Conservation (phyloP, 92 coral and sea anemone species). For the Ricordea florida region DNA sequence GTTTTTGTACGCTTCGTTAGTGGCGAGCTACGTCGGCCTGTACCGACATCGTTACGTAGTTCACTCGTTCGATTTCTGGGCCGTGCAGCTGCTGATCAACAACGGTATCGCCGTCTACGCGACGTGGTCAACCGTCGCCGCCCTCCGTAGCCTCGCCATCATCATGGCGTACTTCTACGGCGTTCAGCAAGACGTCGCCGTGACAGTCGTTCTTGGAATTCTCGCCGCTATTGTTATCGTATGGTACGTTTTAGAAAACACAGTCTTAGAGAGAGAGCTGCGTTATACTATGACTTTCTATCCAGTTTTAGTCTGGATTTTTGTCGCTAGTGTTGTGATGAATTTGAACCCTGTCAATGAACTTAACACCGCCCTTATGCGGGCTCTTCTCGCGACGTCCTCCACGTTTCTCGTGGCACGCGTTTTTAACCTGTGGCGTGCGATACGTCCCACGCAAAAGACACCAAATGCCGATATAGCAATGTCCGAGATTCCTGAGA, state of each 20-base stretch:
- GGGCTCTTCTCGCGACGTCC: slow-evolving; percentile 21
- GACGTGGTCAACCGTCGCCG: slow-evolving; percentile 64
- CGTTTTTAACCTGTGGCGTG: slow-evolving; percentile 4
- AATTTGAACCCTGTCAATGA: slow-evolving; percentile 24
- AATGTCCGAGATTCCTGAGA: neutral
- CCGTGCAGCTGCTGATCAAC: slow-evolving; percentile 51
- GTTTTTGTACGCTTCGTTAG: slow-evolving; percentile 50
- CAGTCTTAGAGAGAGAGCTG: slow-evolving; percentile 30
- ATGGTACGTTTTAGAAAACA: slow-evolving; percentile 74
- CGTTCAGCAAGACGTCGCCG: slow-evolving; percentile 30
- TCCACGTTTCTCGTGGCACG: slow-evolving; percentile 15
- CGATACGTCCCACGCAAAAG: neutral
- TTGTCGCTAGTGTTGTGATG: slow-evolving; percentile 49
- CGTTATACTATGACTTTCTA: slow-evolving; percentile 55
- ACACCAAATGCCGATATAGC: neutral
- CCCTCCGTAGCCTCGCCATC: slow-evolving; percentile 54
- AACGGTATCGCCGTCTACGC: slow-evolving; percentile 62
- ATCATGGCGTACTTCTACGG: slow-evolving; percentile 56
- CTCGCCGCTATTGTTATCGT: slow-evolving; percentile 40
- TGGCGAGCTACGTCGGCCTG: slow-evolving; percentile 40
- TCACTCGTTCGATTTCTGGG: slow-evolving; percentile 49
- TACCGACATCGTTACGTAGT: slow-evolving; percentile 23
- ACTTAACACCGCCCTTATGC: neutral
- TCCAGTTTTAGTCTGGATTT: slow-evolving; percentile 61
- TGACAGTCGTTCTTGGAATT: slow-evolving; percentile 44